Percentiles rank a stretch among this genome's conserved stretches.
Evolutionary conservation across 1,140 invertebrate species (phyloP).

Genomic region (Halesus radiatus): DNA sequence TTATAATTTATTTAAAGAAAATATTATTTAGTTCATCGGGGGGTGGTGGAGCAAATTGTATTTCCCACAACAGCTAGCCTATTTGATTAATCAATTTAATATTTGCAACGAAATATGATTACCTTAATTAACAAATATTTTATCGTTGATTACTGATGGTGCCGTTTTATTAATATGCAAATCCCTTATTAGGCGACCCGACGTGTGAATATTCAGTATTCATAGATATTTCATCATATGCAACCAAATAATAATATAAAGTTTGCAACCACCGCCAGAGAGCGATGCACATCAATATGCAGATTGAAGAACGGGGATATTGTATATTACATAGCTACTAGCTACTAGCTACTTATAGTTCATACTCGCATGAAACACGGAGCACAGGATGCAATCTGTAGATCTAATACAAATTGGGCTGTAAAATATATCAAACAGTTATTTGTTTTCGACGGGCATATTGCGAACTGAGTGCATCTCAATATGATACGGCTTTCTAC

Average conservation of each 20-base stretch:
- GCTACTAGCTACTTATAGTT: no score
- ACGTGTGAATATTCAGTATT: constrained; percentile 11
- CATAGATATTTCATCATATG: constrained; percentile 17
- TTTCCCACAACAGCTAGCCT: no score
- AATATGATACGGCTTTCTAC: not conserved
- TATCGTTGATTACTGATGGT: constrained; percentile 35
- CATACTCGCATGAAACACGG: no score
- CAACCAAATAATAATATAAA: constrained; percentile 20
- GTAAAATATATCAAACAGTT: constrained; percentile 10
- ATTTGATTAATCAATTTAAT: constrained; percentile 2
- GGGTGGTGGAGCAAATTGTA: no score
- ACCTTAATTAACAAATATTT: constrained; percentile 22
- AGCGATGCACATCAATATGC: constrained; percentile 46
- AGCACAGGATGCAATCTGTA: constrained; percentile 11
- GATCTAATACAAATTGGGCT: constrained; percentile 7
- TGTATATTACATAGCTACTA: not conserved
- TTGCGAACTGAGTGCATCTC: constrained; percentile 25
- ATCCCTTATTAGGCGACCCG: constrained; percentile 42
- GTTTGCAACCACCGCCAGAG: not conserved
- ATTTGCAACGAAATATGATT: constrained; percentile 28
- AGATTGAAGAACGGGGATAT: constrained; percentile 38
- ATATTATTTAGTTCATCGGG: no score
- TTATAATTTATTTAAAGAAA: no score
- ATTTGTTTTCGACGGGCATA: constrained; percentile 14
- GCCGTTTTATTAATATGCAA: constrained; percentile 45